phyloP scores from a whole-genome alignment of 2,113 vertebrate species.

The Acrocephalus arundinaceus region DNA sequence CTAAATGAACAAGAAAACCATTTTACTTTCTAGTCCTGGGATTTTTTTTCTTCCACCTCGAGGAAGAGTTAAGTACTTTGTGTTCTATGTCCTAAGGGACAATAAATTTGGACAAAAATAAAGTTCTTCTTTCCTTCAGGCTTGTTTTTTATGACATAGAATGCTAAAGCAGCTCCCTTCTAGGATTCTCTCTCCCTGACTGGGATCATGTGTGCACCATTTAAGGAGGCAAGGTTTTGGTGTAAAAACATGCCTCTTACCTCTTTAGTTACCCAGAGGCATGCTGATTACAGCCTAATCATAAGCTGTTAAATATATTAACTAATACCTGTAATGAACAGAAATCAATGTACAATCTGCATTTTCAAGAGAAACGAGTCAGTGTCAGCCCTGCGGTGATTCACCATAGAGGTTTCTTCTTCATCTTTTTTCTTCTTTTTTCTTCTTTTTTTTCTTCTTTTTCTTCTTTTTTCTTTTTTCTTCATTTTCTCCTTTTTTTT shows the following conservation, averaged over 20 bases:
- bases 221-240: neutral
- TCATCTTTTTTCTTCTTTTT: neutral
- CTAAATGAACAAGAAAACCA: neutral
- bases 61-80: neutral
- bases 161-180: neutral
- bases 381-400: neutral
- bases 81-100: neutral
- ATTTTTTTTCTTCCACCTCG: neutral
- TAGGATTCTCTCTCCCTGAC: neutral
- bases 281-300: neutral
- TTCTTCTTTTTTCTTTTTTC: neutral
- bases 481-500: neutral
- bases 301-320: neutral
- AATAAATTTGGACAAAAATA: neutral
- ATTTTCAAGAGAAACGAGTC: neutral
- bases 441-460: neutral
- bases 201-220: neutral
- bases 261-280: neutral
- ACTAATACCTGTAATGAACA: neutral
- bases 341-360: neutral
- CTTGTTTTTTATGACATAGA: neutral
- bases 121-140: neutral
- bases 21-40: neutral
- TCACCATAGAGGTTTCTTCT: neutral
- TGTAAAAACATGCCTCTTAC: neutral